Base-by-base conservation (phyloP, 2,888 invertebrate species). In the Stenolophus ochropezus region DNA sequence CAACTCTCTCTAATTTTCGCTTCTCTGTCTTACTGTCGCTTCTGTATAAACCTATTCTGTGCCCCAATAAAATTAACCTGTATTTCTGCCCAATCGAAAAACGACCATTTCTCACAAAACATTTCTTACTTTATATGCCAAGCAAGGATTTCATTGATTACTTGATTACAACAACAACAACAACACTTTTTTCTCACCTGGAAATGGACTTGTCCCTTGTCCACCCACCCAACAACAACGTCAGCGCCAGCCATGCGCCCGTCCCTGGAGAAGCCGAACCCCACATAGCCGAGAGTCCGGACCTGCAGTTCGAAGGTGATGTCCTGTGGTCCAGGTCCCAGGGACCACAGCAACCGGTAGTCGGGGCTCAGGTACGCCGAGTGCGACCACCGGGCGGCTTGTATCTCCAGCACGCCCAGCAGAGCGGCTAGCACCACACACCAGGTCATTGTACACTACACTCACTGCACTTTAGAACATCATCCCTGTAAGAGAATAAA, bases 191-290 rank as follows among this genome's bases (percentile, higher is more conserved):
- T 25, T 18, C 65, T 94, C 90, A 96, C 96, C 93, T 95, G 93
- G 89, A 96, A 93, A 90, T 95, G 94, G 85, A 95, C 94, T 90
- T 93, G 93, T 87, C 93, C 93, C 86, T 94, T 94, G 90, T 96
- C 95, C 85, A 97, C 95, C 97, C 97, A 97, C 82, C 95, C 96
- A 87, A 97, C 93, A 85, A 96, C 94, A 90, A 97, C 93, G 91
- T 97, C 97, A 82, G 96, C 93, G 65, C 95, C 95, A 86, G 93
- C 92, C 93, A 95, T 94, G 84, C 93, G 93, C 83, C 96, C 95
- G 87, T 93, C 94, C 80, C 93, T 93, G 84, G 96, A 96, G 89
- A 97, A 95, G 82, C 97, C 97, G 86, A 97, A 93, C 53, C 96
- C 96, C 83, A 97, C 94, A 89, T 96, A 97, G 85, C 97, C 97